Evolutionary conservation across 2,113 vertebrate genomes (phyloP).

Genomic region (Passer domesticus): DNA sequence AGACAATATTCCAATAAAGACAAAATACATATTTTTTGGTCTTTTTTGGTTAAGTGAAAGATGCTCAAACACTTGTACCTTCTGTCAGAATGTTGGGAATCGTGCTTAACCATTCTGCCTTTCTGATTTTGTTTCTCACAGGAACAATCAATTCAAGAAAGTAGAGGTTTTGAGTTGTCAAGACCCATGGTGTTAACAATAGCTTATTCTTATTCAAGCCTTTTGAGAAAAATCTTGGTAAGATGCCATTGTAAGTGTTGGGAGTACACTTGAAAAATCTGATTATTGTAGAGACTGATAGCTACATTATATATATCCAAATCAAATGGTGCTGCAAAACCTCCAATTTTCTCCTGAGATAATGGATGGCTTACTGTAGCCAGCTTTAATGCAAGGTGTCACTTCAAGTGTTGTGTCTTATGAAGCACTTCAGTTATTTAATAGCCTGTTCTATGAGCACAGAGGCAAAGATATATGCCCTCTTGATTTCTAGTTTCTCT

Average conservation of each 20-base stretch:
- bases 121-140: conserved; percentile 3
- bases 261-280: background rate
- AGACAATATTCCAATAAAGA: background rate
- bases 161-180: background rate
- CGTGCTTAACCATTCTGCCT: background rate
- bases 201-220: conserved; percentile 4
- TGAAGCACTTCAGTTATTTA: conserved; percentile 1
- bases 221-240: conserved; percentile 20
- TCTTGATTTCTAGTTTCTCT: background rate
- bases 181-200: background rate
- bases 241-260: background rate
- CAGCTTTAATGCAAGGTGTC: background rate
- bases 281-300: background rate
- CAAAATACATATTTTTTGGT: background rate
- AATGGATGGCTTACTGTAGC: background rate
- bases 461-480: background rate
- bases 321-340: background rate
- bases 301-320: background rate
- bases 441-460: background rate
- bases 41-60: background rate
- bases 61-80: background rate
- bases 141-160: conserved; percentile 19
- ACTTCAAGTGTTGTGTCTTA: background rate
- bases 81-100: background rate
- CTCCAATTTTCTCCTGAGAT: conserved; percentile 9